Conservation (phyloP, 2,888 invertebrate genomes). For the Dryococelus australis region DNA sequence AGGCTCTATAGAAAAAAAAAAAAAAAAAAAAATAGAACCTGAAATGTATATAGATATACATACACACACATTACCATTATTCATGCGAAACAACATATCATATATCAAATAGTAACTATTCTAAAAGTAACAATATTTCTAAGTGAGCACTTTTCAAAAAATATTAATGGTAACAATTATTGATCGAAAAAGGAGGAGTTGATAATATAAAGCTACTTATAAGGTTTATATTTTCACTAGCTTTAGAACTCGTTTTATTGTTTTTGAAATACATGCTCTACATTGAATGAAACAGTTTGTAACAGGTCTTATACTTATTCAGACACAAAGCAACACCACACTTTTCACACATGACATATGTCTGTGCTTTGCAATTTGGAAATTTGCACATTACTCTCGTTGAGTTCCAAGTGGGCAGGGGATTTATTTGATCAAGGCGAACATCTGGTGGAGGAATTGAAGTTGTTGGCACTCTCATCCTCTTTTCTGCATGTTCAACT, state of each 20-base stretch:
- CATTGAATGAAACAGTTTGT: background rate
- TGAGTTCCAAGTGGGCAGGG: background rate
- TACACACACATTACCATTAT: too few species aligned
- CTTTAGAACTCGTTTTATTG: background rate
- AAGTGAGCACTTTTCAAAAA: too few species aligned
- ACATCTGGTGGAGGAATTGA: background rate
- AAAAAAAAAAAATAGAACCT: too few species aligned
- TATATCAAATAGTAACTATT: too few species aligned
- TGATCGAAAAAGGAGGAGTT: too few species aligned
- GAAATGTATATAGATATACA: too few species aligned
- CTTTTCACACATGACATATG: background rate
- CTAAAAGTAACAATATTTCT: too few species aligned
- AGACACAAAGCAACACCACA: background rate
- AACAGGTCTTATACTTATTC: background rate
- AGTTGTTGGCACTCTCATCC: background rate
- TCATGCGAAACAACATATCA: too few species aligned
- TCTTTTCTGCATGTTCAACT: background rate
- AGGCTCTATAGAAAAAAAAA: too few species aligned
- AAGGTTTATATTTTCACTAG: too few species aligned
- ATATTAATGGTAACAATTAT: too few species aligned
- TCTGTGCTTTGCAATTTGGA: background rate
- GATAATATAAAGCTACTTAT: too few species aligned
- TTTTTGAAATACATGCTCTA: background rate
- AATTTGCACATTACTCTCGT: background rate
- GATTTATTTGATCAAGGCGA: background rate